A percentile compares a stretch with the other conserved stretches of the same genome.
phyloP scores from a whole-genome alignment of 2,888 invertebrate species.

The Philereme vetulata region DNA sequence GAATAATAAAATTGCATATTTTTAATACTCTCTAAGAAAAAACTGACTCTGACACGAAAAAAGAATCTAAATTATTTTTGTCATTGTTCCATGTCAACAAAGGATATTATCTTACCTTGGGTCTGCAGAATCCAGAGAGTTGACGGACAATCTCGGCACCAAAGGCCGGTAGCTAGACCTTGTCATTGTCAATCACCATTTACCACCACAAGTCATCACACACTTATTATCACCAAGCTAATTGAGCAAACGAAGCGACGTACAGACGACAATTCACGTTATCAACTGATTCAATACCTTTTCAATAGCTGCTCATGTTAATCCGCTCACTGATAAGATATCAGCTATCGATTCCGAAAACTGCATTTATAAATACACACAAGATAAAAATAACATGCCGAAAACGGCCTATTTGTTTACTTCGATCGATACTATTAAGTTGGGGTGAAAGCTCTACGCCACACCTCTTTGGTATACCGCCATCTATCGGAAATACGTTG shows the following conservation, averaged over 20 bases:
- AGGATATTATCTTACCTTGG: slow-evolving; percentile 60
- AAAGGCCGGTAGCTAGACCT: slow-evolving; percentile 76
- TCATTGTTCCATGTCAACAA: too few relatives aligned
- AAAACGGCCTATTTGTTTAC: slow-evolving; percentile 61
- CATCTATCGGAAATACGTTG: slow-evolving; percentile 56
- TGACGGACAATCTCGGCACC: slow-evolving; percentile 71
- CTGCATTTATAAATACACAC: slow-evolving; percentile 37
- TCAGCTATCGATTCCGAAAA: slow-evolving; percentile 51
- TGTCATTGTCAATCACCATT: slow-evolving; percentile 55
- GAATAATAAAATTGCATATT: too few relatives aligned
- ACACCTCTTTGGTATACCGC: slow-evolving; percentile 60
- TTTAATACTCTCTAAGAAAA: too few relatives aligned
- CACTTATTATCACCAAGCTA: slow-evolving; percentile 34
- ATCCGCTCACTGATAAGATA: slow-evolving; percentile 52
- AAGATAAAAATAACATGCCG: slow-evolving; percentile 50
- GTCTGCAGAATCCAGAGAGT: slow-evolving; percentile 69
- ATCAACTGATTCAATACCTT: slow-evolving; percentile 61
- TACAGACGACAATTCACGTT: slow-evolving; percentile 48
- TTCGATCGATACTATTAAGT: slow-evolving; percentile 69
- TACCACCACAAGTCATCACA: slow-evolving; percentile 14
- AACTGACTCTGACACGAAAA: too few relatives aligned
- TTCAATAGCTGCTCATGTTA: slow-evolving; percentile 28
- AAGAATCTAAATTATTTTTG: too few relatives aligned
- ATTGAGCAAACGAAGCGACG: slow-evolving; percentile 58
- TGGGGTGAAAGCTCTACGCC: slow-evolving; percentile 73